These are phyloP conservation scores for Xiphophorus couchianus DNA, from an alignment of 2,113 vertebrate species.

Conservation along the genomic window DNA sequence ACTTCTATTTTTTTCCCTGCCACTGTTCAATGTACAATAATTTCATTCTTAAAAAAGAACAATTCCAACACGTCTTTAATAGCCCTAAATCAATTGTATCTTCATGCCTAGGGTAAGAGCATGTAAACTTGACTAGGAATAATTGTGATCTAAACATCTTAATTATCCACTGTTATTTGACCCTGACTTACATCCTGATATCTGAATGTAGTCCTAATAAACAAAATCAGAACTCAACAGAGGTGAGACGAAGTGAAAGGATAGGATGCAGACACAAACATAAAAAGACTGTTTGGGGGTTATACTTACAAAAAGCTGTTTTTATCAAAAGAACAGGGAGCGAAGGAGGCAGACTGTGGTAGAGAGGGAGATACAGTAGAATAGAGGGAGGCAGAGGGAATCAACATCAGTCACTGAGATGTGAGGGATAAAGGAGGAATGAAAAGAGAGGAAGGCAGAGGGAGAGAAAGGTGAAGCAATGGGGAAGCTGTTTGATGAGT, in stretches of 20 bases:
- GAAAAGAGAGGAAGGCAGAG: constrained; percentile 41
- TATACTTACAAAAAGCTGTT: constrained; percentile 12
- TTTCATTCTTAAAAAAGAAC: no score
- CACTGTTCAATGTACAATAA: no score
- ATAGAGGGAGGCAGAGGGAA: constrained; percentile 12
- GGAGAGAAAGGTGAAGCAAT: constrained; percentile 41
- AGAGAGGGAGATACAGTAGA: no score
- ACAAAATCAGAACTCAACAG: constrained; percentile 20
- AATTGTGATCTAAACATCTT: constrained; percentile 11
- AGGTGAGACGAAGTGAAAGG: constrained; percentile 6
- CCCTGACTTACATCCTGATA: constrained; percentile 6
- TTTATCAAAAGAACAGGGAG: background rate
- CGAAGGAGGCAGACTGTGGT: background rate
- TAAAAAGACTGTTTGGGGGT: constrained; percentile 29
- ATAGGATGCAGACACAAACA: constrained; percentile 30
- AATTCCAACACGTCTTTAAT: no score
- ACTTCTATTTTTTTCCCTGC: no score
- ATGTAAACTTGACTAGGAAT: background rate
- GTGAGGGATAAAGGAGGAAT: constrained; percentile 47
- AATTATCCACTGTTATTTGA: constrained; percentile 20
- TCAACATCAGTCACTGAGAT: constrained; percentile 63
- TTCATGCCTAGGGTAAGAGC: background rate
- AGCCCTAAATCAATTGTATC: no score
- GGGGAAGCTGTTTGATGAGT: constrained; percentile 68
- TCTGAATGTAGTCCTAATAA: constrained; percentile 24